A percentile compares a stretch with the other conserved stretches of the same genome.
Evolutionary conservation across 2,113 vertebrate species (phyloP).

Genomic region (Saccopteryx leptura): DNA sequence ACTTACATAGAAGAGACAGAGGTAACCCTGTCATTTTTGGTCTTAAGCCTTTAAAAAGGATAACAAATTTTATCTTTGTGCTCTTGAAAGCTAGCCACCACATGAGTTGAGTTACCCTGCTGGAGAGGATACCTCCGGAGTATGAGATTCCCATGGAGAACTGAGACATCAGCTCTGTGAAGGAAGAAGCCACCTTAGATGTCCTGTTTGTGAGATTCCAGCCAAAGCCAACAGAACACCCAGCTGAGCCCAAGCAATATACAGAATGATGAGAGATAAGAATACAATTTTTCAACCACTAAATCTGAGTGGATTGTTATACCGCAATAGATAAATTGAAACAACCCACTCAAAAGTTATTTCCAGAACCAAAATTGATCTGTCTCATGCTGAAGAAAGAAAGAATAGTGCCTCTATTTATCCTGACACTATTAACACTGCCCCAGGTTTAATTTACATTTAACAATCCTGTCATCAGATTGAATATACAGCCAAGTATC

Average conservation of each 20-base stretch:
- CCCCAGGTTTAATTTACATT: not conserved
- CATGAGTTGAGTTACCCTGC: too few relatives aligned
- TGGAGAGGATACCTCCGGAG: not conserved
- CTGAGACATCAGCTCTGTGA: not conserved
- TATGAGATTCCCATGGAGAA: not conserved
- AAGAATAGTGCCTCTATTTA: not conserved
- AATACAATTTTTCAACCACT: not conserved
- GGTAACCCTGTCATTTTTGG: not conserved
- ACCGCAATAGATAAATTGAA: not conserved
- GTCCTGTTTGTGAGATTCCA: not conserved
- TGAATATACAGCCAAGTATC: not conserved
- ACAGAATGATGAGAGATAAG: not conserved
- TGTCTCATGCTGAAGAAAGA: not conserved
- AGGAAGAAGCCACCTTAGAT: not conserved
- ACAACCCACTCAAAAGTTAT: not conserved
- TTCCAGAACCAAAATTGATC: not conserved
- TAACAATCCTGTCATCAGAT: not conserved
- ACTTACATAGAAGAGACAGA: not conserved
- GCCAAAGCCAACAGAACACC: not conserved
- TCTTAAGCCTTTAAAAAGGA: not conserved
- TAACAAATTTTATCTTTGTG: not conserved
- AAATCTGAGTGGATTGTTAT: not conserved
- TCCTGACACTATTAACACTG: not conserved
- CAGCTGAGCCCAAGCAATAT: not conserved
- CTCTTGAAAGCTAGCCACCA: not conserved